Percentiles rank a stretch among this genome's conserved stretches.
Evolutionary conservation across 2,888 invertebrate species (phyloP).

Genomic region (Cenopis cana): DNA sequence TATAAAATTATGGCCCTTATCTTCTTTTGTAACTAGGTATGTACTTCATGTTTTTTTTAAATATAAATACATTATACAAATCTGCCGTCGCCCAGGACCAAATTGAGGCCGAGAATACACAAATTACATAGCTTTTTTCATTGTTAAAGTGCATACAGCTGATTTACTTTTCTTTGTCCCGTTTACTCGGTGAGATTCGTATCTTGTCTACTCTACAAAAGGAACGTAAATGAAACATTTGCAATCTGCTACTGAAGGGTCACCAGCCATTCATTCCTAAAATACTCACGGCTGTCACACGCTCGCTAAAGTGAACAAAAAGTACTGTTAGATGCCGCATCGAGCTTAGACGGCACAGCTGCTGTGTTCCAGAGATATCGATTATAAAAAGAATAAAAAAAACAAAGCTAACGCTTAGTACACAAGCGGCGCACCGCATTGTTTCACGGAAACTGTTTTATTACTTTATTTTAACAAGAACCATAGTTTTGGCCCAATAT

Average conservation of each 20-base stretch:
- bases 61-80: too few species aligned
- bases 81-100: too few species aligned
- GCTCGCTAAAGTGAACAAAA: constrained; percentile 49
- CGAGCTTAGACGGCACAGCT: constrained; percentile 66
- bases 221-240: constrained; percentile 13
- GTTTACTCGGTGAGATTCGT: too few species aligned
- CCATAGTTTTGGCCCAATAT: neutral
- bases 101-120: neutral
- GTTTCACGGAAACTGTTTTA: constrained; percentile 8
- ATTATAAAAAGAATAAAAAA: constrained; percentile 74
- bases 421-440: constrained; percentile 50
- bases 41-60: too few species aligned
- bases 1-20: too few species aligned
- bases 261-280: constrained; percentile 32
- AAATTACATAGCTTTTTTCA: neutral
- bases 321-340: constrained; percentile 32
- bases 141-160: neutral
- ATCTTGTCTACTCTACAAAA: neutral
- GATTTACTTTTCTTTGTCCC: neutral
- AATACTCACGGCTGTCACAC: constrained; percentile 39
- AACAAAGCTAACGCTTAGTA: constrained; percentile 64
- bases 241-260: constrained; percentile 22
- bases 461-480: constrained; percentile 1
- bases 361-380: constrained; percentile 77
- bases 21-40: too few species aligned